These are phyloP conservation scores for Mizuhopecten yessoensis DNA, from an alignment of 1,140 invertebrate genomes.

Conservation along the genomic window DNA sequence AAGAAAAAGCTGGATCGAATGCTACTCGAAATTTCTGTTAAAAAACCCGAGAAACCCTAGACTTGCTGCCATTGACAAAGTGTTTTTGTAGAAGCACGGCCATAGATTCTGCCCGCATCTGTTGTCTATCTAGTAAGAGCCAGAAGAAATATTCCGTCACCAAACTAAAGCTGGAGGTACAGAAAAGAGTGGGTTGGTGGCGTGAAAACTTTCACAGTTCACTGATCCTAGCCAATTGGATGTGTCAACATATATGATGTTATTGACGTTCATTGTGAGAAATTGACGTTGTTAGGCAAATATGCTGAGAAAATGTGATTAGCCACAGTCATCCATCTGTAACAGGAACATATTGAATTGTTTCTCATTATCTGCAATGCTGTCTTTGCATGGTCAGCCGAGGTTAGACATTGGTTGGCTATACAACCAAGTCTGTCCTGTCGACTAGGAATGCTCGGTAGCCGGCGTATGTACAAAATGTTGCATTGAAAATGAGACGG, in stretches of 20 bases:
- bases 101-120: not conserved
- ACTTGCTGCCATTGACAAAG: not conserved
- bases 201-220: not conserved
- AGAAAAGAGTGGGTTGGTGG: not conserved
- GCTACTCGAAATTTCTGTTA: no score
- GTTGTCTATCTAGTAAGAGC: not conserved
- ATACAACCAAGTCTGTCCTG: not conserved
- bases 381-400: not conserved
- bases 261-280: constrained; percentile 28
- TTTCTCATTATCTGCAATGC: not conserved
- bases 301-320: constrained; percentile 33
- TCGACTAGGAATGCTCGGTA: not conserved
- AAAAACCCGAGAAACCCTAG: no score
- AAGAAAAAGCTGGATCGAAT: not conserved
- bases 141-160: not conserved
- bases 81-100: not conserved
- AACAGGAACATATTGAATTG: constrained; percentile 34
- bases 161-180: not conserved
- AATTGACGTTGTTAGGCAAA: constrained; percentile 38
- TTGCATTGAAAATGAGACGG: not conserved
- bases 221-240: not conserved
- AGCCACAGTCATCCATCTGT: not conserved
- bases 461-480: not conserved
- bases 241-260: constrained; percentile 27
- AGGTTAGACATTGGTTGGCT: not conserved